phyloP scores from a whole-genome alignment of 2,797 vertebrate genomes.

The Vireo griseus region DNA sequence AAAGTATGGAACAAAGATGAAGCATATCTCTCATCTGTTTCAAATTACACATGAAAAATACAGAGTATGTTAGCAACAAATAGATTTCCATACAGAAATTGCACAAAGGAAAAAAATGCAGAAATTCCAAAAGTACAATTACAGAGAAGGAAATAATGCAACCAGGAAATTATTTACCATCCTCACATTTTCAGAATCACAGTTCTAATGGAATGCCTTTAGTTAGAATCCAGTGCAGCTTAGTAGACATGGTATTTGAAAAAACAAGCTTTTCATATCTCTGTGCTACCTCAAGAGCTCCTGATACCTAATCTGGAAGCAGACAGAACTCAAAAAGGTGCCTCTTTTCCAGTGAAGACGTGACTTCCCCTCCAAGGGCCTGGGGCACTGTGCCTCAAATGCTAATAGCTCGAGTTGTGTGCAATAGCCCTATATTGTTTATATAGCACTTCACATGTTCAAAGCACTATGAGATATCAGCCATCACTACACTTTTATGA shows the following conservation, averaged over 20 bases:
- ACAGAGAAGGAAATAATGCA: background rate
- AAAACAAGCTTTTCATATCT: background rate
- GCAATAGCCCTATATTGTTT: slow-evolving; percentile 43
- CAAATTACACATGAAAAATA: background rate
- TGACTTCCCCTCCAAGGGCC: background rate
- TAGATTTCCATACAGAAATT: background rate
- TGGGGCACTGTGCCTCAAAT: background rate
- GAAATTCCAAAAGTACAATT: background rate
- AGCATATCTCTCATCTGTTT: background rate
- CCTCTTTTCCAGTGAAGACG: background rate
- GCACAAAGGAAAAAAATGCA: background rate
- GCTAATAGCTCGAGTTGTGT: slow-evolving; percentile 7
- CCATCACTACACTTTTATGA: slow-evolving; percentile 45
- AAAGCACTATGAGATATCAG: slow-evolving; percentile 56
- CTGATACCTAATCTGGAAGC: background rate
- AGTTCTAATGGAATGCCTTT: background rate
- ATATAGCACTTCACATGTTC: slow-evolving; percentile 52
- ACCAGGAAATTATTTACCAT: background rate
- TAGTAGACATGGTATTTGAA: background rate
- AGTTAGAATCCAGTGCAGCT: background rate
- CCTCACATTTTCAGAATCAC: background rate
- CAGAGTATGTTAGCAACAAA: background rate
- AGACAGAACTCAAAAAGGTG: background rate
- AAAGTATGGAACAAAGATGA: background rate
- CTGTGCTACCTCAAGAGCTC: background rate